Evolutionary conservation across 2,888 invertebrate species (phyloP).

Genomic region (Pammene fasciana): DNA sequence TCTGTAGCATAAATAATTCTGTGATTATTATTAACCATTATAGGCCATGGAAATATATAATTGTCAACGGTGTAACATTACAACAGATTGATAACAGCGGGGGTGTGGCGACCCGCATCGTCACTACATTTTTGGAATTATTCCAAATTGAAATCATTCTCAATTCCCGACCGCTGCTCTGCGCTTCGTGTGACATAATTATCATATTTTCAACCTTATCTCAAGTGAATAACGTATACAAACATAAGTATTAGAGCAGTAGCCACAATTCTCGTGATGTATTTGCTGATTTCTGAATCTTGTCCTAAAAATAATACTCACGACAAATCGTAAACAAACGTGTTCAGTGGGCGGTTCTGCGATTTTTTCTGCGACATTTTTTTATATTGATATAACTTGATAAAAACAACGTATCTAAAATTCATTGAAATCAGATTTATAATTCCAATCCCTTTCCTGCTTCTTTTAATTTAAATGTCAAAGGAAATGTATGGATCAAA

Average conservation of each 20-base stretch:
- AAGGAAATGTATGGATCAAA: too few relatives aligned
- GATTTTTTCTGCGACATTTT: not conserved
- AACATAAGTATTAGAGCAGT: not conserved
- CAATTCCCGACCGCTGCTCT: not conserved
- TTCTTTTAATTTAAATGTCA: too few relatives aligned
- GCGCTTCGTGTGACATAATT: not conserved
- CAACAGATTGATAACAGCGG: not conserved
- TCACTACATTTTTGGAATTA: slow-evolving; percentile 14
- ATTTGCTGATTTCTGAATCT: slow-evolving; percentile 2
- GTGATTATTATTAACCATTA: not conserved
- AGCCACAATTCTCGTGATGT: slow-evolving; percentile 8
- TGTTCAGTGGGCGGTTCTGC: not conserved
- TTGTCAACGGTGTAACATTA: not conserved
- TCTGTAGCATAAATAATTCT: too few relatives aligned
- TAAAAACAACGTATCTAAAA: too few relatives aligned
- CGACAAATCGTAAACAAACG: slow-evolving; percentile 4
- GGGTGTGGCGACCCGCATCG: slow-evolving; percentile 9
- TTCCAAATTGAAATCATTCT: slow-evolving; percentile 27
- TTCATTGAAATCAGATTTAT: too few relatives aligned
- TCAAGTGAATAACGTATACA: not conserved
- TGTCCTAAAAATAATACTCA: slow-evolving; percentile 13
- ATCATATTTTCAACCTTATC: not conserved
- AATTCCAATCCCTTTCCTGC: too few relatives aligned
- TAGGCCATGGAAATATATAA: not conserved
- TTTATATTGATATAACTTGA: not conserved